phyloP scores from a whole-genome alignment of 2,113 vertebrate genomes.

The Catharus bicknelli region DNA sequence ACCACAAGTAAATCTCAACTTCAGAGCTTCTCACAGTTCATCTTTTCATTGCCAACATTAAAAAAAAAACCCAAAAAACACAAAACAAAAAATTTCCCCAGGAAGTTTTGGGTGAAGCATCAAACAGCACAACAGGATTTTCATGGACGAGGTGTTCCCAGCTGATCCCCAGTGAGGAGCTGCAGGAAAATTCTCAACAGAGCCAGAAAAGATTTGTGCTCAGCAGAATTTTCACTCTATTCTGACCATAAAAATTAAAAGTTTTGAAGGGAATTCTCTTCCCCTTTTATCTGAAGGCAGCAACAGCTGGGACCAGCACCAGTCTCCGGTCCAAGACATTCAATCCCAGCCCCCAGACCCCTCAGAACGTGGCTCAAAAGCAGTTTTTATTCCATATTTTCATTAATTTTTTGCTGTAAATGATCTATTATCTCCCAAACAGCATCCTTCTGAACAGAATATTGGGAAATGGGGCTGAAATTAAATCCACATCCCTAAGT shows the following conservation, averaged over 20 bases:
- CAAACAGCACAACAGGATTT: not conserved
- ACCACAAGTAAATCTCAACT: not conserved
- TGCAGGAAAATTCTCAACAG: not conserved
- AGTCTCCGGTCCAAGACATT: rapidly evolving
- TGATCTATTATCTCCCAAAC: slow-evolving; percentile 4
- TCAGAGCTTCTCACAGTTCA: not conserved
- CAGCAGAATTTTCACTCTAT: not conserved
- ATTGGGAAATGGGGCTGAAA: not conserved
- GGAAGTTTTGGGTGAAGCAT: not conserved
- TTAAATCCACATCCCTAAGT: not conserved
- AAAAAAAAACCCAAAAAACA: not conserved
- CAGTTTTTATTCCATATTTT: not conserved
- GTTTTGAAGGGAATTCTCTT: not conserved
- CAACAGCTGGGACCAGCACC: not conserved
- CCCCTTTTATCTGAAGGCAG: not conserved
- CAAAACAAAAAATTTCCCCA: not conserved
- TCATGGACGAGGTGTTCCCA: not conserved
- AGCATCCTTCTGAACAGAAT: not conserved
- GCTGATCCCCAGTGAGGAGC: not conserved
- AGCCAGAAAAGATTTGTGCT: not conserved
- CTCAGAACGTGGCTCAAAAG: not conserved
- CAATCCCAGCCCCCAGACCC: not conserved
- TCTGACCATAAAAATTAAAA: not conserved
- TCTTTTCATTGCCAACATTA: not conserved
- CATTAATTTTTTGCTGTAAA: slow-evolving; percentile 4